Conservation (phyloP, 1,140 invertebrate species). For the Achatina immaculata region DNA sequence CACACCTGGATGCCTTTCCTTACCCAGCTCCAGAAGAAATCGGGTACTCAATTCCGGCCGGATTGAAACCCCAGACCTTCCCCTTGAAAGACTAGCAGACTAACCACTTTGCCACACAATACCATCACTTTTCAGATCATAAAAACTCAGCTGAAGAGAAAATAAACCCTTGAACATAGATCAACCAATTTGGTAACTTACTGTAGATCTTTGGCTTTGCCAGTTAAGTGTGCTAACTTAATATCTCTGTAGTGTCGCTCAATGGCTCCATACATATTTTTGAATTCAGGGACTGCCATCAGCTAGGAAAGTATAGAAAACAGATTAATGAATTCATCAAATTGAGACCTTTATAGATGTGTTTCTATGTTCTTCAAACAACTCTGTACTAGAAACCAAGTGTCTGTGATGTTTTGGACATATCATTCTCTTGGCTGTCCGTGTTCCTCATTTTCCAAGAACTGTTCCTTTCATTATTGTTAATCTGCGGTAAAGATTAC, state of each 20-base stretch:
- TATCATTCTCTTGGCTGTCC: not conserved
- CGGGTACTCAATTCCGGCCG: too few species aligned
- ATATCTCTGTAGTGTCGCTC: conserved; percentile 62
- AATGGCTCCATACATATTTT: conserved; percentile 58
- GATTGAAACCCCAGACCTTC: too few species aligned
- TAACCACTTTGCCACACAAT: too few species aligned
- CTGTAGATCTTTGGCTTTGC: conserved; percentile 60
- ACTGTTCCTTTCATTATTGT: not conserved
- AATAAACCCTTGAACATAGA: not conserved
- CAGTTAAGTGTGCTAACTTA: conserved; percentile 62
- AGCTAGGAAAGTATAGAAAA: conserved; percentile 46
- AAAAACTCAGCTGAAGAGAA: too few species aligned
- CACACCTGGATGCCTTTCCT: too few species aligned
- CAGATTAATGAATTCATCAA: not conserved
- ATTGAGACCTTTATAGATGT: too few species aligned
- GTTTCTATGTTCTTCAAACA: not conserved
- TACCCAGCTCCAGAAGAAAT: too few species aligned
- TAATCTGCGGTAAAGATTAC: not conserved
- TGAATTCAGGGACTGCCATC: conserved; percentile 56
- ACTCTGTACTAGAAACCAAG: not conserved
- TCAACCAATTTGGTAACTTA: conserved; percentile 40
- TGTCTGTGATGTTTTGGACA: not conserved
- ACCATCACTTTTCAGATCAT: too few species aligned
- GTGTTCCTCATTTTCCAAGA: too few species aligned
- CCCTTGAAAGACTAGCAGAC: too few species aligned